These are phyloP conservation scores for Ectemnius cavifrons DNA, from an alignment of 2,888 invertebrate species.

Conservation along the genomic window DNA sequence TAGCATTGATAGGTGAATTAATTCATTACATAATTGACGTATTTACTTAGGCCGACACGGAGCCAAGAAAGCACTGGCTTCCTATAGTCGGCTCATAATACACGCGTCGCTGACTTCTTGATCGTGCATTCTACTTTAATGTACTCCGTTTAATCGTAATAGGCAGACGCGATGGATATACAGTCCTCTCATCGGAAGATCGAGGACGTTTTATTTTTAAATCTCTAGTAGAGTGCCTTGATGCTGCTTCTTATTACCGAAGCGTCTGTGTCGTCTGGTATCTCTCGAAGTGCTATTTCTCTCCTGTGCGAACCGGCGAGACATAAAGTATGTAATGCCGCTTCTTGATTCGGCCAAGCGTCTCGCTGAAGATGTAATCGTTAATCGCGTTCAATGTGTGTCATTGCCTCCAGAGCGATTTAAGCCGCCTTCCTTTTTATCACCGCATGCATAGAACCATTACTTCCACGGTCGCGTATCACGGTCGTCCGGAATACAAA, in stretches of 20 bases:
- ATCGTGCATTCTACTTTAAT: constrained; percentile 58
- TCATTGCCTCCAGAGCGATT: too few species aligned
- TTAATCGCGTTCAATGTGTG: too few species aligned
- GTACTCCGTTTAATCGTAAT: constrained; percentile 49
- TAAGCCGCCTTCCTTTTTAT: too few species aligned
- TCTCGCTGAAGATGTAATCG: too few species aligned
- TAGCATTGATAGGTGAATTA: constrained; percentile 34
- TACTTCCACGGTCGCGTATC: too few species aligned
- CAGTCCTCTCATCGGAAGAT: constrained; percentile 25
- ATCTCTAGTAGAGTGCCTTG: constrained; percentile 4
- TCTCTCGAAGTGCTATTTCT: too few species aligned
- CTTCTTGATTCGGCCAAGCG: too few species aligned
- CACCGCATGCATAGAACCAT: too few species aligned
- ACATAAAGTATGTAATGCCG: too few species aligned
- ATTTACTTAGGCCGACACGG: constrained; percentile 29
- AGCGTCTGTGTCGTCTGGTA: not conserved
- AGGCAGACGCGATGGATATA: constrained; percentile 12
- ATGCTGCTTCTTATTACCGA: not conserved
- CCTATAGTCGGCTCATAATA: constrained; percentile 27
- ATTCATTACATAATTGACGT: constrained; percentile 32
- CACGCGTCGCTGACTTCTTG: constrained; percentile 22
- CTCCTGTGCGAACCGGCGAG: too few species aligned
- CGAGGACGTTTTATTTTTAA: constrained; percentile 51
- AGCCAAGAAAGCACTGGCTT: constrained; percentile 25
- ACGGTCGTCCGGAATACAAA: too few species aligned